A percentile compares a stretch with the other conserved stretches of the same genome.
Conservation (phyloP, 2,113 vertebrate genomes). For the Crotophaga sulcirostris region DNA sequence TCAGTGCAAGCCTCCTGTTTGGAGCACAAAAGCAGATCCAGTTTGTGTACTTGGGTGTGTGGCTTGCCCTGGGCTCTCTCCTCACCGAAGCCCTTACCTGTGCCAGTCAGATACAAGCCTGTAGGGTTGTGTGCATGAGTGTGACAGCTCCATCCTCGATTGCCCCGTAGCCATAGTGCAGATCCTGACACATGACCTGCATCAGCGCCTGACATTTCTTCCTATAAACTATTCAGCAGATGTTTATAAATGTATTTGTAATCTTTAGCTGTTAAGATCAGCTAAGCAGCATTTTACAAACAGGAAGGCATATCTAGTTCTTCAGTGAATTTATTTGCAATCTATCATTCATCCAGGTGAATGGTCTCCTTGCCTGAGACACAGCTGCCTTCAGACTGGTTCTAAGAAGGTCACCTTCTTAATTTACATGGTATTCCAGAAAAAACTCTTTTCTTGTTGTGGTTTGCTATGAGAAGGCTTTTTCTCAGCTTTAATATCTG, state of each 20-base stretch:
- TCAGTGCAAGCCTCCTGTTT: fast-evolving
- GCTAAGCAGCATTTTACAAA: slow-evolving; percentile 38
- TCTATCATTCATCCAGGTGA: not conserved
- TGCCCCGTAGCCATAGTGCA: not conserved
- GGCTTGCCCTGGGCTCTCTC: not conserved
- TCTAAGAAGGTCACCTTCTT: not conserved
- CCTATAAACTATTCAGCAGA: slow-evolving; percentile 39
- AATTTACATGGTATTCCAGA: slow-evolving; percentile 17
- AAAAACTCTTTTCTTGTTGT: not conserved
- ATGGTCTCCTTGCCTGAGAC: not conserved
- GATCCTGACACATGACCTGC: not conserved
- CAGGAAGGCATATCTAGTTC: slow-evolving; percentile 37
- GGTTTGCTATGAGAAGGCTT: slow-evolving; percentile 49
- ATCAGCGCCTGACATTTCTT: slow-evolving; percentile 53
- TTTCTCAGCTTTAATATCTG: slow-evolving; percentile 62
- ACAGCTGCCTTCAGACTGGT: not conserved
- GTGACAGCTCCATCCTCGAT: not conserved
- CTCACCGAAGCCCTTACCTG: not conserved
- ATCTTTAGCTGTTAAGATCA: slow-evolving; percentile 33
- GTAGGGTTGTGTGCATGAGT: not conserved
- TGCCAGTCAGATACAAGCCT: not conserved
- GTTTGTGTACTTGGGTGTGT: not conserved
- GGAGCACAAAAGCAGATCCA: not conserved
- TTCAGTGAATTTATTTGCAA: not conserved
- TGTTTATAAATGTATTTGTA: slow-evolving; percentile 51